These are phyloP conservation scores for Agriotes lineatus DNA, from an alignment of 2,888 invertebrate genomes.

Conservation along the genomic window DNA sequence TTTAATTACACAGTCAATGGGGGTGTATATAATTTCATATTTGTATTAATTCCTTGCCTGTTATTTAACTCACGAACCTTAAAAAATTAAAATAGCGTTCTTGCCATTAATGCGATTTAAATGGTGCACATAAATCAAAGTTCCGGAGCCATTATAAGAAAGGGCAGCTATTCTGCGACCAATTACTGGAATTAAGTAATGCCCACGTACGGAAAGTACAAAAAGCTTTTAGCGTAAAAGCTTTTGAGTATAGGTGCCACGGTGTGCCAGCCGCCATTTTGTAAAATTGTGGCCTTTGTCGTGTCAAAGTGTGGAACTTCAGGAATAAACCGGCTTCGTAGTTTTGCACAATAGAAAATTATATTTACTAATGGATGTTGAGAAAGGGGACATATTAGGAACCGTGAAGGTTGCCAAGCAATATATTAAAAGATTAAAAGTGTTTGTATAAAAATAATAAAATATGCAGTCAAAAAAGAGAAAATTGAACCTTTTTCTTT, in stretches of 20 bases:
- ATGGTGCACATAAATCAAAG: constrained; percentile 33
- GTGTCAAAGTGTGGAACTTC: constrained; percentile 33
- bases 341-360: constrained; percentile 42
- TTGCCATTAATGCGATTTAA: constrained; percentile 11
- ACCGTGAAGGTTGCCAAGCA: background rate
- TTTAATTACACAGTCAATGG: too few species aligned
- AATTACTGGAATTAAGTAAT: constrained; percentile 58
- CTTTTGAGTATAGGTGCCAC: constrained; percentile 57
- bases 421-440: background rate
- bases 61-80: too few species aligned
- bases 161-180: constrained; percentile 46
- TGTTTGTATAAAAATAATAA: background rate
- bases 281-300: constrained; percentile 41
- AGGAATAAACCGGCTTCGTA: constrained; percentile 40
- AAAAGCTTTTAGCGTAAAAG: constrained; percentile 63
- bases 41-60: too few species aligned
- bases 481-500: too few species aligned
- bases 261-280: constrained; percentile 59
- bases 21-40: too few species aligned
- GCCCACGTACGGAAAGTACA: constrained; percentile 51
- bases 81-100: background rate
- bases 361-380: constrained; percentile 35
- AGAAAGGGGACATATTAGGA: constrained; percentile 1
- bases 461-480: background rate
- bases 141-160: constrained; percentile 37